phyloP scores from a whole-genome alignment of 2,113 vertebrate genomes.

The Cynocephalus volans region DNA sequence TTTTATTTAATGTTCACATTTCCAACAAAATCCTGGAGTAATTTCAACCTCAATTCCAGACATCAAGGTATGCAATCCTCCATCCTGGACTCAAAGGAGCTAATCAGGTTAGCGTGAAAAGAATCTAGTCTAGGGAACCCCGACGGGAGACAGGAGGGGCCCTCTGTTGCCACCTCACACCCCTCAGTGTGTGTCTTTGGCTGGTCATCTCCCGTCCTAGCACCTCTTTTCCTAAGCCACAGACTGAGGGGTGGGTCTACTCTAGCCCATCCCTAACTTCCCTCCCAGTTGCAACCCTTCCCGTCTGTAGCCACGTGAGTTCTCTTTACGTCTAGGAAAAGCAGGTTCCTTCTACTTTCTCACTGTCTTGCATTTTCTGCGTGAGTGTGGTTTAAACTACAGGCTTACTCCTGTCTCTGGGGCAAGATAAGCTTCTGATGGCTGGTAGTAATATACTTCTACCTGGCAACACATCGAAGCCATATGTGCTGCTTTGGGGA shows the following conservation, averaged over 20 bases:
- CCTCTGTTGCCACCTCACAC: neutral
- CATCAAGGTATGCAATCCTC: neutral
- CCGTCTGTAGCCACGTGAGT: neutral
- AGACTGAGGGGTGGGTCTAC: neutral
- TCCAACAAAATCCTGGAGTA: neutral
- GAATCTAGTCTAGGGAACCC: neutral
- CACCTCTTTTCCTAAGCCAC: neutral
- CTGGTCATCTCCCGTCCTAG: neutral
- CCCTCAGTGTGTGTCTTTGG: neutral
- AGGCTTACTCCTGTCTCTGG: constrained; percentile 10
- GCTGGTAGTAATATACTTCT: constrained; percentile 33
- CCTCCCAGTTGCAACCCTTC: neutral
- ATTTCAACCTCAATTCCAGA: neutral
- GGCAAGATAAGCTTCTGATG: neutral
- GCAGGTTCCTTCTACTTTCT: neutral
- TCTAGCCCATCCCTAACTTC: neutral
- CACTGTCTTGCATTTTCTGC: neutral
- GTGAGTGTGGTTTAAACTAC: constrained; percentile 45
- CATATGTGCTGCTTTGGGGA: constrained; percentile 6
- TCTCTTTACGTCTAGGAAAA: neutral
- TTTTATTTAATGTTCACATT: neutral
- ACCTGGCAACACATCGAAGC: neutral
- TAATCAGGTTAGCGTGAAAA: neutral
- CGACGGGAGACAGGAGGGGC: too few relatives aligned
- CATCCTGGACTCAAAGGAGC: neutral